Conservation (phyloP, 2,113 vertebrate species). For the Aramus guarauna region DNA sequence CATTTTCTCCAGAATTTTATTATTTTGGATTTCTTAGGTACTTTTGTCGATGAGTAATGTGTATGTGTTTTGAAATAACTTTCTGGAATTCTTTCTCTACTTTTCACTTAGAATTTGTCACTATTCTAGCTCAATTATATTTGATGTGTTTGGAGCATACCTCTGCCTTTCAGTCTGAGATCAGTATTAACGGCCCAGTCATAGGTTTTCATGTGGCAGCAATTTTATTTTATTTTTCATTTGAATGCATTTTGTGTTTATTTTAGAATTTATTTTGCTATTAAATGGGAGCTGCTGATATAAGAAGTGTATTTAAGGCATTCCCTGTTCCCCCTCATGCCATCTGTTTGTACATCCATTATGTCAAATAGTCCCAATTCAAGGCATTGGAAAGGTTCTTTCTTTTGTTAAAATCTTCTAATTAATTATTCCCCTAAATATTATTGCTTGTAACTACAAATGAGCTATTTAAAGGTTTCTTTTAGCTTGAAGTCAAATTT, state of each 20-base stretch:
- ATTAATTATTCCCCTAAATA: not conserved
- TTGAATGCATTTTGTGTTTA: not conserved
- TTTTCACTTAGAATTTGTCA: not conserved
- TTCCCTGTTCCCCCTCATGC: not conserved
- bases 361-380: not conserved
- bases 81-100: not conserved
- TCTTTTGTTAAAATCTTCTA: not conserved
- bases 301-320: not conserved
- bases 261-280: not conserved
- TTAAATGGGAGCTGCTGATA: not conserved
- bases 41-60: not conserved
- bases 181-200: not conserved
- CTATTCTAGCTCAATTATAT: not conserved
- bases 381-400: not conserved
- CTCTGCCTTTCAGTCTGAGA: not conserved
- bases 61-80: not conserved
- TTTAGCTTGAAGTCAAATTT: not conserved
- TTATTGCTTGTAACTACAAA: not conserved
- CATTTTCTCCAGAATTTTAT: not conserved
- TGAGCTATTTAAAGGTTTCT: not conserved
- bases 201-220: not conserved
- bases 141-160: not conserved
- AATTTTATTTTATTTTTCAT: not conserved
- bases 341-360: conserved; percentile 10
- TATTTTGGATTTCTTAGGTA: not conserved